Evolutionary conservation across 2,888 invertebrate genomes (phyloP), one percentile per base, ranked within the genome.

Genomic region (Ormyrus labotus): DNA sequence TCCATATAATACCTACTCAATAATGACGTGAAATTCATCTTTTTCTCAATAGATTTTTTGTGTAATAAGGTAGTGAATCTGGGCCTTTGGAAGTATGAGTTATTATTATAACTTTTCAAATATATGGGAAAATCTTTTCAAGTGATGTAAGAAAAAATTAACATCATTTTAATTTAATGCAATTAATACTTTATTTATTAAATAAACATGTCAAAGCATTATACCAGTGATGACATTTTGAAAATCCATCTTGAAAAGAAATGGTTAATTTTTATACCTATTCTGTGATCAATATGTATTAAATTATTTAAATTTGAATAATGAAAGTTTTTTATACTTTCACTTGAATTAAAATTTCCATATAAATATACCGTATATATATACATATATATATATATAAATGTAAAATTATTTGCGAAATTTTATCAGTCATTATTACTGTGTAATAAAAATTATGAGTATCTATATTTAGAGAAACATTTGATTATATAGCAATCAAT

Each of bases 1-100:
- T 70, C 60, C 50, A 51, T 11, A 60, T 11, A 63, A n/a, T n/a
- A 64, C 53, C 58, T 51, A n/a, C 48, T 55, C 9, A 9, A 55
- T 8, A 65, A 58, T n/a, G 67, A 5, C 11, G 9, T 48, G 67
- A 67, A 60, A 50, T 53, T 72, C 34, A 67, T 55, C 1, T 19
- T 72, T 78, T 78, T 58, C 6, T 63, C 50, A 69, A 51, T 68
- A 45, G 6, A 60, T 67, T 68, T 63, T 50, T 60, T 50, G 65
- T 79, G 58, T 55, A 80, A 80, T 80, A 67, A 68, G 51, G 47
- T n/a, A 55, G 50, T 11, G 61, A 74, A 68, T 10, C 58, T 69
- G 34, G n/a, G n/a, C 19, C 58, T 50, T 47, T 19, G 11, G 47
- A 48, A 6, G 65, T 75, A 64, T 34, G 47, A 48, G 7, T 76